A percentile compares a stretch with the other conserved stretches of the same genome.
Evolutionary conservation across 2,888 invertebrate genomes (phyloP).

Genomic region (Encarsia formosa): DNA sequence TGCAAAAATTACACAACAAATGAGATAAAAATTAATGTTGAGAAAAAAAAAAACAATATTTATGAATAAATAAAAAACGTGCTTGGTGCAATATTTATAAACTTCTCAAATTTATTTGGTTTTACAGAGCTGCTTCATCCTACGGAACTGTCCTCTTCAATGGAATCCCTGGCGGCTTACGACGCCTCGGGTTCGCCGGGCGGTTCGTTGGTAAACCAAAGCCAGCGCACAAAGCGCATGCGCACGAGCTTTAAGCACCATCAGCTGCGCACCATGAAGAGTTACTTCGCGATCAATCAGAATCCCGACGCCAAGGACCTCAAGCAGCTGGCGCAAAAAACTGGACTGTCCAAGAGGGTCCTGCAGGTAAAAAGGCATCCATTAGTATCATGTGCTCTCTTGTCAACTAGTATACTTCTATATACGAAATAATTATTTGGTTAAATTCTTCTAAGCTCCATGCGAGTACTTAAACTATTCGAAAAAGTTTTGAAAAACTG

Average conservation of each 20-base stretch:
- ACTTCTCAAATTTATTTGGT: not conserved
- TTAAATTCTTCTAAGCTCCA: too few species aligned
- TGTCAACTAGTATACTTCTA: too few species aligned
- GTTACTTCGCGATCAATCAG: constrained; percentile 97
- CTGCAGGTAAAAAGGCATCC: constrained; percentile 86
- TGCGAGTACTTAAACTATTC: too few species aligned
- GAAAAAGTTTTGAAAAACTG: too few species aligned
- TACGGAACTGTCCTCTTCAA: constrained; percentile 69
- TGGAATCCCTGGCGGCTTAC: constrained; percentile 72
- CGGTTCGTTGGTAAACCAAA: constrained; percentile 63
- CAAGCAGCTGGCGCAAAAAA: constrained; percentile 97
- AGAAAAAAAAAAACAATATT: too few species aligned
- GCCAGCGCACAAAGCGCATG: constrained; percentile 87
- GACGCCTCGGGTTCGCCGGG: constrained; percentile 71
- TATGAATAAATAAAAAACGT: too few species aligned
- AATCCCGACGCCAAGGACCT: constrained; percentile 99
- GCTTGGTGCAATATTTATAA: not conserved
- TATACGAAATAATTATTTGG: too few species aligned
- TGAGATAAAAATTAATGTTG: too few species aligned
- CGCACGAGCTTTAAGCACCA: constrained; percentile 99
- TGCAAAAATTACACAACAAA: too few species aligned
- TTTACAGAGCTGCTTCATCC: constrained; percentile 67
- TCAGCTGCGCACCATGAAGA: constrained; percentile 97
- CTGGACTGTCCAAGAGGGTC: constrained; percentile 95
- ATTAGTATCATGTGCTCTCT: too few species aligned